Base-by-base conservation (phyloP, 2,113 vertebrate species). In the Loxodonta africana region DNA sequence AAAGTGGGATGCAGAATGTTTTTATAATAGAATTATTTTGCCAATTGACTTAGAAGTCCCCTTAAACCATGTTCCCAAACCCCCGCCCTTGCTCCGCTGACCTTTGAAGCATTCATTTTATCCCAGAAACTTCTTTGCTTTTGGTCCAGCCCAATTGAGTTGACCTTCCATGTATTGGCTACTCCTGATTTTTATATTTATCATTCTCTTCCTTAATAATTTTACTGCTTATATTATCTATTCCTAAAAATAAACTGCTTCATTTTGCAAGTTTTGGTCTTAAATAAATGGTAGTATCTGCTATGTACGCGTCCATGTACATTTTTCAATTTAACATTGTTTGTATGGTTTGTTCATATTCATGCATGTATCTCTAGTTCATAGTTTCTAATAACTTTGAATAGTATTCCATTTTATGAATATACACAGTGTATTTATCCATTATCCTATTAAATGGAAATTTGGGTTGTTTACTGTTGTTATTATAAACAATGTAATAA, bases 391-490 rank as follows among this genome's bases (percentile, higher is more conserved):
- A 28, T 84, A 67, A 90, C 48, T 83, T 74, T 78, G 60, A 67
- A 23, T 53, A 90, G 67, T 60, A 33, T 57, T 84, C 80, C 30
- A 69, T 37, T 46, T 33, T 76, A 33, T 77, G 6, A 33, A 26
- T 57, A 44, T 44, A n/a, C 28, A 44, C 17, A 26, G 0, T 83
- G 62, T 83, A 74, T 74, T 46, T 80, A 81, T 30, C 69, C 48
- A 37, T 82, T 83, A 23, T 62, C 51, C 69, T 67, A 44, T 53
- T 37, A 46, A 26, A 48, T 25, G 23, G 23, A 88, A 41, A 33
- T 85, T 89, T 90, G 83, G 41, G 63, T 76, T 8, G 44, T 46
- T 95, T 76, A 83, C 83, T 81, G 23, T 33, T 95, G 83, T 69
- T 83, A 25, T 78, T 74, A 65, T 83, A 21, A 57, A 41, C 37